Percentiles rank a stretch among this genome's conserved stretches.
Evolutionary conservation across 2,888 invertebrate species (phyloP).

Genomic region (Seira ritae): DNA sequence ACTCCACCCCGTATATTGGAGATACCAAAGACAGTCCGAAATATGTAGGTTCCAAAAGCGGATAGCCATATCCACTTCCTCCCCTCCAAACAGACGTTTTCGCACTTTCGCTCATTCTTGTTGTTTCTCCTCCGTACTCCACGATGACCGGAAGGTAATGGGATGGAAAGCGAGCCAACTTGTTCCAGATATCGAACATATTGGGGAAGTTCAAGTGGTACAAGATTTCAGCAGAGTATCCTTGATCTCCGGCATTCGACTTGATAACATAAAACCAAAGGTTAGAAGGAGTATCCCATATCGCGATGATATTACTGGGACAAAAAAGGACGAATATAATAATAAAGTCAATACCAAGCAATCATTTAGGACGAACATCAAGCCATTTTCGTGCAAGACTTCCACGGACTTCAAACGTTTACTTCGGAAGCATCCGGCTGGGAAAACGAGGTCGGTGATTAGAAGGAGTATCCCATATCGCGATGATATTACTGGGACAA

Average conservation of each 20-base stretch:
- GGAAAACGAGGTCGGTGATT: neutral
- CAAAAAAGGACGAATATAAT: too few relatives aligned
- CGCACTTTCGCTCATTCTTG: neutral
- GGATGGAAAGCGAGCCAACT: neutral
- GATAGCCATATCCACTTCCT: conserved; percentile 8
- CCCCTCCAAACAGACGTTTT: neutral
- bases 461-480: too few relatives aligned
- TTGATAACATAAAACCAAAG: conserved; percentile 19
- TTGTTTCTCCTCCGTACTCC: conserved; percentile 27
- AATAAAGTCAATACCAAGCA: conserved; percentile 13
- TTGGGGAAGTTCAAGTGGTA: conserved; percentile 17
- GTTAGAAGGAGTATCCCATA: conserved; percentile 25
- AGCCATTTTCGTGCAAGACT: conserved; percentile 21
- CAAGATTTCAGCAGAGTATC: neutral
- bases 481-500: too few relatives aligned
- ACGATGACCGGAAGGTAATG: conserved; percentile 16
- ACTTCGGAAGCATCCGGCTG: neutral
- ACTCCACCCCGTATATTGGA: conserved; percentile 11
- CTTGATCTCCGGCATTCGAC: neutral
- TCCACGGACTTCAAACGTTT: neutral
- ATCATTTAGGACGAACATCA: conserved; percentile 14
- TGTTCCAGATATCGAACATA: conserved; percentile 27
- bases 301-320: conserved; percentile 29
- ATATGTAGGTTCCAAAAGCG: neutral
- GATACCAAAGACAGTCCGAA: conserved; percentile 44